Percentiles rank a stretch among this genome's conserved stretches.
phyloP scores from a whole-genome alignment of 2,113 vertebrate genomes.

The Hypomesus transpacificus region DNA sequence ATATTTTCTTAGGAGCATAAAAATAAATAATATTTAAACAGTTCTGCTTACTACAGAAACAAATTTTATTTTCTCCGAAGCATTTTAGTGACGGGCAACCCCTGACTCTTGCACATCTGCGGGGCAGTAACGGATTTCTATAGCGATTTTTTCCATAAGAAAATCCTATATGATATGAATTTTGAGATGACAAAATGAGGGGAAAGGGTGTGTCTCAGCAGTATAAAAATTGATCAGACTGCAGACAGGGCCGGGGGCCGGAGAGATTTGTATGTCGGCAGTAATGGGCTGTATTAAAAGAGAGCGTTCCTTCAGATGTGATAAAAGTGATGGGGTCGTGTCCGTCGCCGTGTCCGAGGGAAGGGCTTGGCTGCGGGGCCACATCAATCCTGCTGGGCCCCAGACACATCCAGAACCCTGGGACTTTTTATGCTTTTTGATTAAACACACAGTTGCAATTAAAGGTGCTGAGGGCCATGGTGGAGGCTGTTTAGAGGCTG shows the following conservation, averaged over 20 bases:
- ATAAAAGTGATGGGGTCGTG: slow-evolving; percentile 73
- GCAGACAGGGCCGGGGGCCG: slow-evolving; percentile 87
- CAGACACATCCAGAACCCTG: slow-evolving; percentile 65
- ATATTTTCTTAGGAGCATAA: slow-evolving; percentile 99
- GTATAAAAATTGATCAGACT: slow-evolving; percentile 99
- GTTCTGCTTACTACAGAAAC: slow-evolving; percentile 99
- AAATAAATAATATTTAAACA: slow-evolving; percentile 99
- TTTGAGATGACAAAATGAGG: slow-evolving; percentile 97
- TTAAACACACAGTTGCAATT: slow-evolving; percentile 68
- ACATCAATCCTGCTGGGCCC: slow-evolving; percentile 68
- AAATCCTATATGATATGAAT: slow-evolving; percentile 96
- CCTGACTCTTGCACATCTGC: slow-evolving; percentile 82
- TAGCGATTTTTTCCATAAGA: slow-evolving; percentile 87
- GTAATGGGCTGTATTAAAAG: slow-evolving; percentile 99
- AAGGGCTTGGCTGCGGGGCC: slow-evolving; percentile 39
- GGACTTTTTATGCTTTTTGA: slow-evolving; percentile 71
- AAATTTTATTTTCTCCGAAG: slow-evolving; percentile 94
- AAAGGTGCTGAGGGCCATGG: slow-evolving; percentile 68
- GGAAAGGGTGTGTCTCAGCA: slow-evolving; percentile 93
- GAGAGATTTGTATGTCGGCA: slow-evolving; percentile 99
- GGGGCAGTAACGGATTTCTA: slow-evolving; percentile 88
- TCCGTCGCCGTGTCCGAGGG: slow-evolving; percentile 33
- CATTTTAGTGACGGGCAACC: slow-evolving; percentile 84
- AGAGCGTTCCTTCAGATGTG: slow-evolving; percentile 89
- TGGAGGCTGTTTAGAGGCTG: slow-evolving; percentile 46